Conservation (phyloP, 2,797 vertebrate species). For the Fringilla coelebs region DNA sequence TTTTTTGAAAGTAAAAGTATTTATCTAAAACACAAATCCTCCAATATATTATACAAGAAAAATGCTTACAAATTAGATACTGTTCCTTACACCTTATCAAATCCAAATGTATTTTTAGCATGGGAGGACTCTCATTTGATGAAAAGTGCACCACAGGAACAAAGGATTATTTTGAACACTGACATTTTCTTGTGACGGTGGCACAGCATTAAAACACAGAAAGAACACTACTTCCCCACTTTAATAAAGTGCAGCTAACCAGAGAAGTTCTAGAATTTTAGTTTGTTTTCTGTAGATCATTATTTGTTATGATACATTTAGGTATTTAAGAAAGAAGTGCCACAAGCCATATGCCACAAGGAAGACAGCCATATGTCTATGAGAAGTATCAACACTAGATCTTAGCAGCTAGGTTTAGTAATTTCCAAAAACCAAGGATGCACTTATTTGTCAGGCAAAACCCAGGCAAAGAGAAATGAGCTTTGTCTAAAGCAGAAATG, state of each 20-base stretch:
- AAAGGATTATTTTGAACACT: neutral
- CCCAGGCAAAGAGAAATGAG: neutral
- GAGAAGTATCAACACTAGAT: neutral
- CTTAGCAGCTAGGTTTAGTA: neutral
- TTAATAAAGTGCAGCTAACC: neutral
- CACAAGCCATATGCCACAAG: constrained; percentile 8
- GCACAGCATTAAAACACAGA: neutral
- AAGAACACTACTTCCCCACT: neutral
- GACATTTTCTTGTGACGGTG: neutral
- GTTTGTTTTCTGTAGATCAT: neutral
- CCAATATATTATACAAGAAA: neutral
- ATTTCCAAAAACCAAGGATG: neutral
- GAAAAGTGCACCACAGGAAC: neutral
- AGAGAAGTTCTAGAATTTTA: neutral
- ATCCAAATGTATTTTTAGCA: neutral
- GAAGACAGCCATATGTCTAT: neutral
- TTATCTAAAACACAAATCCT: constrained; percentile 2
- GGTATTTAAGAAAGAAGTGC: neutral
- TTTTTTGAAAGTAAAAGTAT: constrained; percentile 27
- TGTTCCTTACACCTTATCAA: neutral
- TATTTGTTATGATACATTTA: neutral
- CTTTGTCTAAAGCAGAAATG: neutral
- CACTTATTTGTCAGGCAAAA: neutral
- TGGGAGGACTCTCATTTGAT: neutral
- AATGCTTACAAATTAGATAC: neutral